Evolutionary conservation across 2,888 invertebrate genomes (phyloP).

Genomic region (Abrostola tripartita): DNA sequence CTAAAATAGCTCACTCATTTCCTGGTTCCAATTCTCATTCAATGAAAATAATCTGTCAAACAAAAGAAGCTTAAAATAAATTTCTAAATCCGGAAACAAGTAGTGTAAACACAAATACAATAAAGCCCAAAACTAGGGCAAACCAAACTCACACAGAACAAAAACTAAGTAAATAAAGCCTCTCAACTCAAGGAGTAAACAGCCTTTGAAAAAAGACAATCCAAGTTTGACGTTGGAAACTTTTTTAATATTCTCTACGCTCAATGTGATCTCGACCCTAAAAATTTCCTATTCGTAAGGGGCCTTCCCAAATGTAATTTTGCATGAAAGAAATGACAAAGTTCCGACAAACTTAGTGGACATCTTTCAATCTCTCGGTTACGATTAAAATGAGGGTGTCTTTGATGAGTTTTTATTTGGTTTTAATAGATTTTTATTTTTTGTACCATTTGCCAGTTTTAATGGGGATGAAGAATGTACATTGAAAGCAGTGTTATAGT

Average conservation of each 20-base stretch:
- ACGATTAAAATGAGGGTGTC: slow-evolving; percentile 49
- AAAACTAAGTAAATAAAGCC: slow-evolving; percentile 63
- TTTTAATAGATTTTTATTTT: slow-evolving; percentile 46
- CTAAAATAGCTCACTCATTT: too few species aligned
- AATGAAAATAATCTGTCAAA: neutral
- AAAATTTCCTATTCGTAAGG: slow-evolving; percentile 77
- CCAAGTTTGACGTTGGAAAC: slow-evolving; percentile 81
- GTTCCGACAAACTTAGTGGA: slow-evolving; percentile 74
- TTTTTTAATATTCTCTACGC: slow-evolving; percentile 87
- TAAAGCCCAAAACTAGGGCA: slow-evolving; percentile 47
- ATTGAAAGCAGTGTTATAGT: neutral
- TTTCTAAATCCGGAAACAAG: slow-evolving; percentile 29
- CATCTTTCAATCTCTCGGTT: slow-evolving; percentile 71
- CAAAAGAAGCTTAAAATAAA: slow-evolving; percentile 5
- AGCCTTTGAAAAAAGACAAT: slow-evolving; percentile 85
- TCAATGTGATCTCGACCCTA: slow-evolving; percentile 81
- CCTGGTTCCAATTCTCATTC: too few species aligned
- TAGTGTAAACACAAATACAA: slow-evolving; percentile 53
- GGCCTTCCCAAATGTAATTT: slow-evolving; percentile 82
- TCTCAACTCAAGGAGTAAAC: slow-evolving; percentile 67
- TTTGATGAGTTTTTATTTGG: slow-evolving; percentile 57
- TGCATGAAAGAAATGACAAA: slow-evolving; percentile 85
- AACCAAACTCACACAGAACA: slow-evolving; percentile 52
- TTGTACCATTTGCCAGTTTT: slow-evolving; percentile 18
- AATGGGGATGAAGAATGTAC: neutral